These are phyloP conservation scores for Callithrix jacchus DNA, from an alignment of 2,113 vertebrate genomes.

Conservation along the genomic window DNA sequence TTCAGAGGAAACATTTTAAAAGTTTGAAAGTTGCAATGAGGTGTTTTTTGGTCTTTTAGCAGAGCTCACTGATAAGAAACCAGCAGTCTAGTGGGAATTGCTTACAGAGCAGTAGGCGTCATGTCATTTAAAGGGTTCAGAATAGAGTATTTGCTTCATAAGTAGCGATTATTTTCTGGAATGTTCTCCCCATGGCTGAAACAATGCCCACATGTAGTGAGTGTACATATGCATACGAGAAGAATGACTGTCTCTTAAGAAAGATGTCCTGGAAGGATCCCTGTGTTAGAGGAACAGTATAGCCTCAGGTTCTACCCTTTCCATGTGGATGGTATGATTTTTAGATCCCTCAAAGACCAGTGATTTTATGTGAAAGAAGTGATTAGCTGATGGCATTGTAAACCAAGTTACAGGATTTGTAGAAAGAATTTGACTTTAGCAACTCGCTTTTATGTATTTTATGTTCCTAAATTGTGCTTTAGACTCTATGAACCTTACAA, in stretches of 20 bases:
- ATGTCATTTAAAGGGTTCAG: rapidly evolving
- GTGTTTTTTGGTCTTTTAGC: not conserved
- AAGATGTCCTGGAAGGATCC: not conserved
- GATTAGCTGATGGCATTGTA: not conserved
- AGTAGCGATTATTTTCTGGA: not conserved
- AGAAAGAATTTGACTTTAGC: not conserved
- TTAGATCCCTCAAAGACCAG: not conserved
- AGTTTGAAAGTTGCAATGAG: not conserved
- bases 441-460: not conserved
- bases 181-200: too few relatives aligned
- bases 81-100: too few relatives aligned
- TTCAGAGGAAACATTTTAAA: not conserved
- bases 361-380: not conserved
- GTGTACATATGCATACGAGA: not conserved
- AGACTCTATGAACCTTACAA: not conserved
- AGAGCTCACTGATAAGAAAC: not conserved
- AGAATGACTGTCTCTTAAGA: not conserved
- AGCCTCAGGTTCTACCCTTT: rapidly evolving
- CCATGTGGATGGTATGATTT: rapidly evolving
- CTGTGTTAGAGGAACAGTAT: too few relatives aligned
- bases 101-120: not conserved
- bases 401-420: not conserved
- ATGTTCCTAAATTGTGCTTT: not conserved
- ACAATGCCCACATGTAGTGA: not conserved
- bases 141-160: not conserved